A percentile compares a stretch with the other conserved stretches of the same genome.
These are phyloP conservation scores for Incurvaria masculella DNA, from an alignment of 2,888 invertebrate species.

Conservation along the genomic window DNA sequence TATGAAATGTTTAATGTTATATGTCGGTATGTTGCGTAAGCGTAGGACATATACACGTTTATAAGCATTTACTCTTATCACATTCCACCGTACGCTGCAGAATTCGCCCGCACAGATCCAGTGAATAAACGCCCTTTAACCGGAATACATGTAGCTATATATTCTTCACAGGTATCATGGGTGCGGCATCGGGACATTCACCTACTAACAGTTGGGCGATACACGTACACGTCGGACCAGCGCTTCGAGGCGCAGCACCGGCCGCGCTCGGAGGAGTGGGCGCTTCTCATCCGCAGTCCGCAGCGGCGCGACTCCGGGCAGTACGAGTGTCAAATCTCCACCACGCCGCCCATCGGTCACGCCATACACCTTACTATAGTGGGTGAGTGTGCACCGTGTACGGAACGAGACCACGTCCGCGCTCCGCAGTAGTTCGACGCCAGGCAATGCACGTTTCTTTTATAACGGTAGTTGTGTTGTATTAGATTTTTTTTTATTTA, in stretches of 20 bases:
- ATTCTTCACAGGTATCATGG: slow-evolving; percentile 77
- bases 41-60: no score
- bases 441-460: no score
- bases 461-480: no score
- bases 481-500: no score
- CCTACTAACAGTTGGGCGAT: slow-evolving; percentile 82
- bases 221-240: slow-evolving; percentile 83
- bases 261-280: slow-evolving; percentile 87
- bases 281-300: slow-evolving; percentile 59
- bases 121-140: no score
- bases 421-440: no score
- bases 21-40: no score
- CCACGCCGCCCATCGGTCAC: slow-evolving; percentile 84
- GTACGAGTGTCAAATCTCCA: slow-evolving; percentile 90
- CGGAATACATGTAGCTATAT: slow-evolving; percentile 1
- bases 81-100: no score
- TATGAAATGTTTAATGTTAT: no score
- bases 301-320: slow-evolving; percentile 85
- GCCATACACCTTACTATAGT: slow-evolving; percentile 78
- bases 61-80: no score
- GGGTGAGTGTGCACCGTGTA: slow-evolving; percentile 72
- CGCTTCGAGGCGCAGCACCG: slow-evolving; percentile 79
- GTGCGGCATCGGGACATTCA: slow-evolving; percentile 89
- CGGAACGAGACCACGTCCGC: no score
- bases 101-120: no score